A percentile compares a stretch with the other conserved stretches of the same genome.
phyloP scores from a whole-genome alignment of 2,888 invertebrate species.

The Pyrocoelia pectoralis region DNA sequence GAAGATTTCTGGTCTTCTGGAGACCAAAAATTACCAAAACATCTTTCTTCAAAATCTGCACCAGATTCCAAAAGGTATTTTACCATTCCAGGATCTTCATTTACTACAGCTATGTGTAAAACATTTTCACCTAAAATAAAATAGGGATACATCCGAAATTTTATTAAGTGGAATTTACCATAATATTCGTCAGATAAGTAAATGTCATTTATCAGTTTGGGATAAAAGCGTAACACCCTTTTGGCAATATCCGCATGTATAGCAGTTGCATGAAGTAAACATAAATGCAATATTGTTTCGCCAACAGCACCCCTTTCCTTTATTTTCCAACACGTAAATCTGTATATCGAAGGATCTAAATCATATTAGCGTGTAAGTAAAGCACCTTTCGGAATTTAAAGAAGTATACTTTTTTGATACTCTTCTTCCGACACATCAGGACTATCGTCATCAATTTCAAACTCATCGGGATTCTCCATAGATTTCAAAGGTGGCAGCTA shows the following conservation, averaged over 20 bases:
- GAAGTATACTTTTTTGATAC: slow-evolving; percentile 58
- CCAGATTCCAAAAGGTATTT: slow-evolving; percentile 92
- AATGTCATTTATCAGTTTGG: slow-evolving; percentile 94
- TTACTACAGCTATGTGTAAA: slow-evolving; percentile 96
- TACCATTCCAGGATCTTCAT: slow-evolving; percentile 98
- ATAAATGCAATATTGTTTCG: slow-evolving; percentile 93
- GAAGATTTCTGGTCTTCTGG: slow-evolving; percentile 97
- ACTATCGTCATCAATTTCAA: slow-evolving; percentile 82
- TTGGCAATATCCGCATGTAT: slow-evolving; percentile 94
- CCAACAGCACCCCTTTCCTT: slow-evolving; percentile 94
- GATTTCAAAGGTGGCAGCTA: slow-evolving; percentile 77
- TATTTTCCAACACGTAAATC: slow-evolving; percentile 91
- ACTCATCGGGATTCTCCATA: slow-evolving; percentile 87
- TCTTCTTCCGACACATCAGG: slow-evolving; percentile 66
- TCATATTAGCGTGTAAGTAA: background rate
- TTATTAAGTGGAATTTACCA: slow-evolving; percentile 66
- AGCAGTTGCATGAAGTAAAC: slow-evolving; percentile 89
- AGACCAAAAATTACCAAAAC: slow-evolving; percentile 95
- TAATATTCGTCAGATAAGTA: slow-evolving; percentile 98
- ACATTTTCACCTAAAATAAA: slow-evolving; percentile 81
- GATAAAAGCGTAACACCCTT: slow-evolving; percentile 88
- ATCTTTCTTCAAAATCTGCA: slow-evolving; percentile 92
- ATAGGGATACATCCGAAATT: background rate
- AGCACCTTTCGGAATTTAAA: background rate
- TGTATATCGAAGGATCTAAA: slow-evolving; percentile 73